Evolutionary conservation across 2,888 invertebrate genomes (phyloP).

Genomic region (Hypomecis atomaria): DNA sequence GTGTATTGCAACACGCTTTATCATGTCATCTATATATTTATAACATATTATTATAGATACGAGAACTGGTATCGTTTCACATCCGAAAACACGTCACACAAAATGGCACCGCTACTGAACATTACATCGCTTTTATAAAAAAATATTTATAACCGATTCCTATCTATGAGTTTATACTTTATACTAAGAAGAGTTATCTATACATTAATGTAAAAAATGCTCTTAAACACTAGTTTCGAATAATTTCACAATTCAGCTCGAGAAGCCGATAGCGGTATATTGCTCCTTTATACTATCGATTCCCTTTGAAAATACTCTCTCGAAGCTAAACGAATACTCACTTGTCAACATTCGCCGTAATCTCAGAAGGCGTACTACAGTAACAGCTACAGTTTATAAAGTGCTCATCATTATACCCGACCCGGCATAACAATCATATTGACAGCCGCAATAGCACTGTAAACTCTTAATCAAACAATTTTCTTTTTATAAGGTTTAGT

Average conservation of each 20-base stretch:
- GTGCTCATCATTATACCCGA: slow-evolving; percentile 52
- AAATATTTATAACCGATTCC: slow-evolving; percentile 67
- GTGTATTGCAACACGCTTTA: slow-evolving; percentile 24
- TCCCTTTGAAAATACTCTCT: slow-evolving; percentile 52
- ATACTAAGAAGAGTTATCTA: slow-evolving; percentile 67
- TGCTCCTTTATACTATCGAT: slow-evolving; percentile 60
- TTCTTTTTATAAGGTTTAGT: too few species aligned
- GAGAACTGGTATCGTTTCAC: slow-evolving; percentile 40
- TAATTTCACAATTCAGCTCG: slow-evolving; percentile 63
- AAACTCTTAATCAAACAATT: too few species aligned
- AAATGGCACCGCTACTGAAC: slow-evolving; percentile 77
- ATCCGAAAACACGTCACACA: slow-evolving; percentile 61
- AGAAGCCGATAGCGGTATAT: slow-evolving; percentile 62
- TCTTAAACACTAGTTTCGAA: slow-evolving; percentile 61
- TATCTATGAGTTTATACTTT: slow-evolving; percentile 67
- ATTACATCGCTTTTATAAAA: slow-evolving; percentile 62
- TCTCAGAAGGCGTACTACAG: slow-evolving; percentile 67
- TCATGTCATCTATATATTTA: slow-evolving; percentile 28
- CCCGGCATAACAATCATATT: too few species aligned
- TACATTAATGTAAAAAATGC: slow-evolving; percentile 67
- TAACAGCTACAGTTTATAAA: slow-evolving; percentile 67
- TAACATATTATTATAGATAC: slow-evolving; percentile 31
- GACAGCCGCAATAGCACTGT: neutral
- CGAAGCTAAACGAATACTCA: slow-evolving; percentile 46
- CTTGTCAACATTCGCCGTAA: slow-evolving; percentile 55